Percentiles rank a stretch among this genome's conserved stretches.
Evolutionary conservation across 2,888 invertebrate species (phyloP).

Genomic region (Ennomos erosarius): DNA sequence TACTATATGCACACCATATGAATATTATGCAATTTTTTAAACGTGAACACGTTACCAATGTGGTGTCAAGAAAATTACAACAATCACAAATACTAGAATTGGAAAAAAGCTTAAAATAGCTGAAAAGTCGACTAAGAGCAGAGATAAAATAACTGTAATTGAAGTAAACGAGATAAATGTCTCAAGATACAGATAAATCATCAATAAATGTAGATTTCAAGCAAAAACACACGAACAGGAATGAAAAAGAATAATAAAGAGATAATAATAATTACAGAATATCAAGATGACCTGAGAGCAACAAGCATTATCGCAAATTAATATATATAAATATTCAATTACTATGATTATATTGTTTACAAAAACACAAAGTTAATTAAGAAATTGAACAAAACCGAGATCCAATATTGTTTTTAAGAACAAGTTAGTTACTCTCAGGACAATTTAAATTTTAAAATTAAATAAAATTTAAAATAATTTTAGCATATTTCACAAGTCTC

Average conservation of each 20-base stretch:
- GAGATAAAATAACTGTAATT: too few species aligned
- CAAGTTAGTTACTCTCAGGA: too few species aligned
- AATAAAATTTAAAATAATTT: neutral
- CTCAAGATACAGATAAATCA: constrained; percentile 8
- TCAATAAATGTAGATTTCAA: constrained; percentile 12
- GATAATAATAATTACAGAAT: constrained; percentile 26
- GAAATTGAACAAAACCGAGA: too few species aligned
- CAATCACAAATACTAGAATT: constrained; percentile 5
- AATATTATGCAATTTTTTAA: too few species aligned
- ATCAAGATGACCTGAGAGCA: constrained; percentile 33
- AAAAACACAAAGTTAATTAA: too few species aligned
- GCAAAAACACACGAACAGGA: constrained; percentile 35
- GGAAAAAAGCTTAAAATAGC: constrained; percentile 6
- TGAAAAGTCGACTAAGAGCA: neutral
- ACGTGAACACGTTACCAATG: neutral
- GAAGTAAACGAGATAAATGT: constrained; percentile 9
- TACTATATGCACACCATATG: too few species aligned
- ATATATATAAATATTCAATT: too few species aligned
- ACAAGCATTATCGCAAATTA: constrained; percentile 7
- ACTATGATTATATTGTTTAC: too few species aligned
- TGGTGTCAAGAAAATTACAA: neutral
- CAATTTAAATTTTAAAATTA: too few species aligned
- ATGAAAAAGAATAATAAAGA: constrained; percentile 39
- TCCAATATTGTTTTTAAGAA: too few species aligned
- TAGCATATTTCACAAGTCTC: constrained; percentile 7